A percentile compares a stretch with the other conserved stretches of the same genome.
phyloP scores from a whole-genome alignment of 2,113 vertebrate genomes.

The Dromaius novaehollandiae region DNA sequence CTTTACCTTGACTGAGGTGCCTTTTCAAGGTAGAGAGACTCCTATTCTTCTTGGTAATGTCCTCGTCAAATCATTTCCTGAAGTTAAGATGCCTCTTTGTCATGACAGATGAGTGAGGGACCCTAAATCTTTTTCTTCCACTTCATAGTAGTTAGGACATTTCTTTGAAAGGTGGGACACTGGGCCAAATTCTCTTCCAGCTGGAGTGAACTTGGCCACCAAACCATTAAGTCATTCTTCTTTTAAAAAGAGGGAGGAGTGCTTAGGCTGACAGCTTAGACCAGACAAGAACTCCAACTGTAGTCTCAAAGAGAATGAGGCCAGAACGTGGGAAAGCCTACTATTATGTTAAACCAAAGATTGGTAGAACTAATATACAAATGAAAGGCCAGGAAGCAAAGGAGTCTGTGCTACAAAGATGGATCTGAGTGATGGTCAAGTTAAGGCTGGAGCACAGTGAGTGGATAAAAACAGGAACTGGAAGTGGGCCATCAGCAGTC shows the following conservation, averaged over 20 bases:
- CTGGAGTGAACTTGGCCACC: neutral
- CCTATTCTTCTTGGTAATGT: neutral
- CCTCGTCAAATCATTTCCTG: neutral
- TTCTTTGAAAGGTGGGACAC: neutral
- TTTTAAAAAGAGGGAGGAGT: too few species aligned
- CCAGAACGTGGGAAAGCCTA: too few species aligned
- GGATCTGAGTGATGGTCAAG: too few species aligned
- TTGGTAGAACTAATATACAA: too few species aligned
- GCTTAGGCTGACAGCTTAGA: too few species aligned
- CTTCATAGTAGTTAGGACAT: neutral
- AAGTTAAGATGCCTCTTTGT: neutral
- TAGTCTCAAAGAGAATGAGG: too few species aligned
- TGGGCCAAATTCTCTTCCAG: neutral
- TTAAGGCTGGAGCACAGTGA: neutral
- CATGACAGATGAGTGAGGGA: neutral
- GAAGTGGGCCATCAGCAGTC: neutral
- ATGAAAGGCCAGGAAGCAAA: too few species aligned
- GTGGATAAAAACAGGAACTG: neutral
- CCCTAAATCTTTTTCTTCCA: neutral
- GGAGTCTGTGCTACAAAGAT: too few species aligned
- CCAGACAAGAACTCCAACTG: too few species aligned
- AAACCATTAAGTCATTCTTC: too few species aligned
- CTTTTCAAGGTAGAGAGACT: neutral
- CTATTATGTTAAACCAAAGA: too few species aligned
- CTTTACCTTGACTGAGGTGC: neutral